Conservation (phyloP, 2,888 invertebrate genomes). For the Drosophila limbata region DNA sequence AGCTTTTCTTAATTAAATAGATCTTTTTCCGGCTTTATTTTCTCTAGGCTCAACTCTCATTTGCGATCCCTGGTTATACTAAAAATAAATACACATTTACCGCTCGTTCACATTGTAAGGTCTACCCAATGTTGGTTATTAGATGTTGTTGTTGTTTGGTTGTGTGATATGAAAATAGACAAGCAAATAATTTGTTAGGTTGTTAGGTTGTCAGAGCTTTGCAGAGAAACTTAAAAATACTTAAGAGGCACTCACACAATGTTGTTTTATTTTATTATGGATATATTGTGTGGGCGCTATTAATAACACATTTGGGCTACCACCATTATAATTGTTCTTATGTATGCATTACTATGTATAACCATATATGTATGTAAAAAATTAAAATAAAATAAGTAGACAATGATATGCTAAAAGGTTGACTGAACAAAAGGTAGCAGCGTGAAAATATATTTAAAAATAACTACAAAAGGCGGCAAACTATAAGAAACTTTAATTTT, state of each 20-base stretch:
- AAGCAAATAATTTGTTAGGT: constrained; percentile 59
- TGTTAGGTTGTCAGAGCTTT: constrained; percentile 53
- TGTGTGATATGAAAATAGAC: constrained; percentile 65
- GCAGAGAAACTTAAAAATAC: constrained; percentile 44
- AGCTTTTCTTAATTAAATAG: too few species aligned
- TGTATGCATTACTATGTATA: constrained; percentile 34
- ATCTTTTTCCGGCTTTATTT: neutral
- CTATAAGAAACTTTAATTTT: constrained; percentile 17
- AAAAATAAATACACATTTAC: constrained; percentile 66
- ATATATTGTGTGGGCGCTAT: constrained; percentile 61
- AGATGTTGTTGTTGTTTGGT: constrained; percentile 39
- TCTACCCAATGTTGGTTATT: constrained; percentile 66
- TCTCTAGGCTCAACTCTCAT: neutral
- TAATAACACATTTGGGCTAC: constrained; percentile 58
- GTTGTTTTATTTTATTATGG: constrained; percentile 17
- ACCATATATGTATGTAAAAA: constrained; percentile 29
- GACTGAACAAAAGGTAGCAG: constrained; percentile 45
- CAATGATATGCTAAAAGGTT: constrained; percentile 38
- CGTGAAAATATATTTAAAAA: constrained; percentile 20
- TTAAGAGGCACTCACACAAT: constrained; percentile 55
- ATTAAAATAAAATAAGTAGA: constrained; percentile 11
- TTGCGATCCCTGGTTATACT: neutral
- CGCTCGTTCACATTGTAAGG: constrained; percentile 84
- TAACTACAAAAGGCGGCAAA: constrained; percentile 44
- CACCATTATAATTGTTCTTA: constrained; percentile 52